Conservation (phyloP, 2,888 invertebrate genomes). For the Stenotaenia linearis region DNA sequence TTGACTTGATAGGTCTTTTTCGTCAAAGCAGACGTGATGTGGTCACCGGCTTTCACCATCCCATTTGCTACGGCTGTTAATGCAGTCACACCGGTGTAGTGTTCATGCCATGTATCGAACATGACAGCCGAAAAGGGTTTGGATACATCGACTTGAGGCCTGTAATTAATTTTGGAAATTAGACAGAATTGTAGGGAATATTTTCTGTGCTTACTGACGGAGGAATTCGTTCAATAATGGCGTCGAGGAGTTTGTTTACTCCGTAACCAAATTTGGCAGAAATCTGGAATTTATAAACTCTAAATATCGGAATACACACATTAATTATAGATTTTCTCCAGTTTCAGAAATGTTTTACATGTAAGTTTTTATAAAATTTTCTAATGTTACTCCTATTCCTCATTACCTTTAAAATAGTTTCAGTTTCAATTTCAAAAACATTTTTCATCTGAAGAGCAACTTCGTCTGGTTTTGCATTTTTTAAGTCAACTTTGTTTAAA, state of each 20-base stretch:
- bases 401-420: slow-evolving; percentile 65
- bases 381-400: too few relatives aligned
- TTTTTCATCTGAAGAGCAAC: slow-evolving; percentile 71
- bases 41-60: slow-evolving; percentile 63
- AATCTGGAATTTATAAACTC: slow-evolving; percentile 54
- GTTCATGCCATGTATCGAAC: slow-evolving; percentile 92
- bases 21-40: slow-evolving; percentile 64
- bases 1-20: slow-evolving; percentile 72
- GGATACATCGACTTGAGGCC: slow-evolving; percentile 44
- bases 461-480: slow-evolving; percentile 77
- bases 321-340: too few relatives aligned
- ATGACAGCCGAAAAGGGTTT: slow-evolving; percentile 70
- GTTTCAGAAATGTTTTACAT: too few relatives aligned
- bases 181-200: neutral
- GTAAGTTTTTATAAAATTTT: too few relatives aligned
- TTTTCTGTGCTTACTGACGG: slow-evolving; percentile 46
- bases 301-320: too few relatives aligned
- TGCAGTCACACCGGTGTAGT: slow-evolving; percentile 57
- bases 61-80: slow-evolving; percentile 57
- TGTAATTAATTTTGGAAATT: slow-evolving; percentile 36
- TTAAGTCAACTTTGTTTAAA: slow-evolving; percentile 93
- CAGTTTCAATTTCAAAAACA: slow-evolving; percentile 72
- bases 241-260: slow-evolving; percentile 67
- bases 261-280: slow-evolving; percentile 91
- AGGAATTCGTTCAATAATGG: slow-evolving; percentile 72